Base-by-base conservation (phyloP, 2,888 invertebrate genomes). In the Ichneumoninae sp. region DNA sequence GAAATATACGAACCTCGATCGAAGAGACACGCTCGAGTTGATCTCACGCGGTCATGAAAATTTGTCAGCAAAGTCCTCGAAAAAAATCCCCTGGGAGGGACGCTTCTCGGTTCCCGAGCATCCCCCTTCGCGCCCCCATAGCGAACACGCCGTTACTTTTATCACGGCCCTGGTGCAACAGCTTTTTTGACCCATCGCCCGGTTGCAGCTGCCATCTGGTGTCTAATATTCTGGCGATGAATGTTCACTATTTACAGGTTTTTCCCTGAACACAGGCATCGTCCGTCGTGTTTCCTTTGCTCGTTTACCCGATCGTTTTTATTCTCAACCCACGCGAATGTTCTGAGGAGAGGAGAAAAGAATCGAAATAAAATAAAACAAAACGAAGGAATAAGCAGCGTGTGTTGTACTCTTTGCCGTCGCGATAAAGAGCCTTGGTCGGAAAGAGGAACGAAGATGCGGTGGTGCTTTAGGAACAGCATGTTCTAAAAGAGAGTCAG, bases 191-290 rank as follows among this genome's bases (percentile, higher is more conserved):
- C 88, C 88, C 87, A 87, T 86, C 88, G 89, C 84, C 86, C 87
- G 88, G 88, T 87, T 83, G 87, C 86, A 85, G 79, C 89, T 88
- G 92, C 93, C 93, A 92, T 92, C 93, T 92, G 89, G 91, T 88
- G 93, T 90, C 88, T 88, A 89, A 92, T 90, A 90, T 91, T 90
- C 89, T 91, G 88, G 16, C 89, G 88, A 91, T 90, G 89, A 91
- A 91, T 90, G 89, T 91, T 89, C 88, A 89, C 91, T 91, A 91
- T 91, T 91, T 90, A 89, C 91, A 91, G 90, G 87, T 90, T 90
- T 89, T 89, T 78, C 82, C 73, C 65, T 74, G 60, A 54, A 54
- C 74, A 47, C 73, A 74, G 44, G 16, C 66, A 66, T 65, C 63
- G 50, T 52, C 36, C 65, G 75, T 75, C 63, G 44, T 44, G 63